phyloP scores from a whole-genome alignment of 1,140 invertebrate genomes.

The Conus betulinus region DNA sequence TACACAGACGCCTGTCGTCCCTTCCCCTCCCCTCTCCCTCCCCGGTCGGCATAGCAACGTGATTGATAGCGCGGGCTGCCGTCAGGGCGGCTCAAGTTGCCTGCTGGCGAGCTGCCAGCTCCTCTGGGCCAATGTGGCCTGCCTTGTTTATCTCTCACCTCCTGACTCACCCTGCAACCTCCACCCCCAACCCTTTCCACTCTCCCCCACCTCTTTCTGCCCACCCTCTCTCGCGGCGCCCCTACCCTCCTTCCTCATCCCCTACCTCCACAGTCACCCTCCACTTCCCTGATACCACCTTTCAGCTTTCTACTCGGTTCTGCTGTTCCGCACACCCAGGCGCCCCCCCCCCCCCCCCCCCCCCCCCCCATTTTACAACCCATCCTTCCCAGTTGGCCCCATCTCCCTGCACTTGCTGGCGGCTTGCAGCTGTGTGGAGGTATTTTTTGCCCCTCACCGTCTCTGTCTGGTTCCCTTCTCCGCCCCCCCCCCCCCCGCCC shows the following conservation, averaged over 20 bases:
- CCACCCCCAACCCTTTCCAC: neutral
- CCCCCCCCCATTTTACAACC: too few species aligned
- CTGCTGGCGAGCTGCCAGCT: constrained; percentile 25
- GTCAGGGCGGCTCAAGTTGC: constrained; percentile 17
- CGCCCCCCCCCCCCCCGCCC: neutral
- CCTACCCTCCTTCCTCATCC: neutral
- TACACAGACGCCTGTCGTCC: neutral
- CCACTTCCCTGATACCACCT: too few species aligned
- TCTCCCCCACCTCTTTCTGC: neutral
- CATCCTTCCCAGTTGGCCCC: neutral
- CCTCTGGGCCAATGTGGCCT: neutral
- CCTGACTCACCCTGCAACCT: constrained; percentile 22
- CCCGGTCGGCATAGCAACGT: constrained; percentile 43
- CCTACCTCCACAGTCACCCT: too few species aligned
- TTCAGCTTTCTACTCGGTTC: too few species aligned
- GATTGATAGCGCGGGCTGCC: constrained; percentile 29
- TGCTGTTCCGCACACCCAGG: too few species aligned
- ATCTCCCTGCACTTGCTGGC: neutral
- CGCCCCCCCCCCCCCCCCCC: too few species aligned
- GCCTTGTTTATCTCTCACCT: constrained; percentile 21
- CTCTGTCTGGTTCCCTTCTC: neutral
- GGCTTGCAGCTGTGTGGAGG: neutral
- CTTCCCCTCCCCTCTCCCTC: constrained; percentile 17
- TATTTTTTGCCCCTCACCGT: neutral
- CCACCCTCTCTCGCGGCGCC: neutral